Base-by-base conservation (phyloP, 1,140 invertebrate genomes). In the Cylas formicarius region DNA sequence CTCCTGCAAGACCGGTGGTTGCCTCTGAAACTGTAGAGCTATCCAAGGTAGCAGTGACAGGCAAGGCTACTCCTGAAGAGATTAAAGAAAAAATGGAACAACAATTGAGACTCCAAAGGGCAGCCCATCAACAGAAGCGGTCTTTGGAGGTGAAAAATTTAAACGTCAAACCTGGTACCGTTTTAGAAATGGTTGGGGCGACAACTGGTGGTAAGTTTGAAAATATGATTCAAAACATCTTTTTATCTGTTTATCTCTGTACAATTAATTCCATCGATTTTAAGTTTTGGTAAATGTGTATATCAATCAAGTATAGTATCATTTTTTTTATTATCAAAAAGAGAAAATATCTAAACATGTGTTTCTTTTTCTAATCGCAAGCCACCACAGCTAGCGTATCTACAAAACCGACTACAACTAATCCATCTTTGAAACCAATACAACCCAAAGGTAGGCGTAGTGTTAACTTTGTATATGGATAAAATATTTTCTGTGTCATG, bases 71-170 rank as follows among this genome's bases (percentile, higher is more conserved):
- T 14, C 75, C 84, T 0, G 82, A 87, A 40, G 86, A 92, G 57
- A 82, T 90, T 26, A 90, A 90, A 62, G 89, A 91, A 43, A 88
- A 91, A 61, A 81, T 92, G 78, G 90, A 94, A 58, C 84, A 88
- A 49, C 87, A 93, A 54, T 65, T 93, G 20, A 79, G 87, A 31
- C 72, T 89, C 52, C 90, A 95, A 62, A 67, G 90, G 41, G 80
- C 85, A 13, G 88, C 85, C 1, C 82, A 91, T 67, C 86, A 90
- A 56, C 86, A 90, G 53, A 93, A 92, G 60, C 69, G 84, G 43
- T 77, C 77, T 4, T 54, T 81, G 2, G 81, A 84, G 57, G 59
- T 77, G 42, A 76, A 74, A 48, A 72, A 61, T 57, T 58, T 68
- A 2, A 55, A 48, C 32, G 51, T 55, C 7, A 72, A 74, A 37